These are phyloP conservation scores for Aphodius granarius DNA, from an alignment of 2,888 invertebrate genomes.

Conservation along the genomic window DNA sequence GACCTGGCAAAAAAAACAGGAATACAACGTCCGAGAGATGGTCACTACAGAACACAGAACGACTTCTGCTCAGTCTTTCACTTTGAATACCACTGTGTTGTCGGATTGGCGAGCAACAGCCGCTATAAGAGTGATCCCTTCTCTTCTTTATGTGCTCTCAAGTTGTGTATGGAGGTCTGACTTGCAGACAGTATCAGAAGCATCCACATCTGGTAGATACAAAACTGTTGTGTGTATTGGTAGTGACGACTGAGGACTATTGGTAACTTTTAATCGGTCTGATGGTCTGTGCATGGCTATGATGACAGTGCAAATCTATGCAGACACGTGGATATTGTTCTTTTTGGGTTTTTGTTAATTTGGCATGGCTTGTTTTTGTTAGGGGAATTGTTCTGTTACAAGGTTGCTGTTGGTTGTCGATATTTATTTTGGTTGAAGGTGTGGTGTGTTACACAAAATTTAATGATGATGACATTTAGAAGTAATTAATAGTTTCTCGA, in stretches of 20 bases:
- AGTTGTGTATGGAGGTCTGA: neutral
- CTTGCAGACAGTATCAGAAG: neutral
- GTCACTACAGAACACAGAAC: neutral
- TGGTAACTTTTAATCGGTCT: neutral
- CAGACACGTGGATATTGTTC: neutral
- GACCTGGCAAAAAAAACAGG: neutral
- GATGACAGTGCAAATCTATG: neutral
- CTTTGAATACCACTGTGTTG: constrained; percentile 44
- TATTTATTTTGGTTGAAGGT: neutral
- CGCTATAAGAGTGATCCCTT: constrained; percentile 38
- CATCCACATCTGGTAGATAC: neutral
- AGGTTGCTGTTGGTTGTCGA: neutral
- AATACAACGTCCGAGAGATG: neutral
- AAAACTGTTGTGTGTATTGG: neutral
- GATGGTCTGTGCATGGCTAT: neutral
- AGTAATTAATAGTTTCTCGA: too few relatives aligned
- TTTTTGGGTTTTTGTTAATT: neutral
- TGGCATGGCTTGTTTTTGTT: neutral
- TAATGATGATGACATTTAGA: neutral
- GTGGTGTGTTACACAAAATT: neutral
- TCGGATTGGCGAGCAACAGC: constrained; percentile 40
- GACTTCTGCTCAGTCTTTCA: constrained; percentile 43
- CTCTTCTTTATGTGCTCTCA: constrained; percentile 30
- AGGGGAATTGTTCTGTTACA: neutral
- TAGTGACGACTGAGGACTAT: neutral